Evolutionary conservation across 2,888 invertebrate species (phyloP).

Genomic region (Toxonevra muliebris): DNA sequence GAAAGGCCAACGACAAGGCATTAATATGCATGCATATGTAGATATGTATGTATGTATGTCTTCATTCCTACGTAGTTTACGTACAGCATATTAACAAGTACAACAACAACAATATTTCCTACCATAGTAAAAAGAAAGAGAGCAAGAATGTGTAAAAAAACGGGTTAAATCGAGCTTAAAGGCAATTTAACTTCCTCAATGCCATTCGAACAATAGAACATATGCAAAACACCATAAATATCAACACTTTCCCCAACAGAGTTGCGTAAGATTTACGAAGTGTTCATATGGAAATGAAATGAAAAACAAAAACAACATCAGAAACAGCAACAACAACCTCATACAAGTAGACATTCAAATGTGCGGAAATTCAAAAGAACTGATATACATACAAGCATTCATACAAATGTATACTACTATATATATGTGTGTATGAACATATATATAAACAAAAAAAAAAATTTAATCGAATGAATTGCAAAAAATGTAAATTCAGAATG

Average conservation of each 20-base stretch:
- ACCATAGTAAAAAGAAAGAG: no score
- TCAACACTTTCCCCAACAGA: slow-evolving; percentile 9
- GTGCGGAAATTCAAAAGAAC: not conserved
- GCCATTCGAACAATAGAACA: not conserved
- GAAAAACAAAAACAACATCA: not conserved
- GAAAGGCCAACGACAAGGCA: no score
- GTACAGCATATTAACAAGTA: no score
- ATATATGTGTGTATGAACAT: not conserved
- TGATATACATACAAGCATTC: not conserved
- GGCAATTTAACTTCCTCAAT: not conserved
- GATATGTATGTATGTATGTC: no score
- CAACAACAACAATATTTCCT: no score
- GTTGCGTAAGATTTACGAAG: not conserved
- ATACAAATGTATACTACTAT: not conserved
- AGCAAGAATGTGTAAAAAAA: no score
- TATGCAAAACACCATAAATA: slow-evolving; percentile 21
- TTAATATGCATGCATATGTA: no score
- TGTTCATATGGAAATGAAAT: not conserved
- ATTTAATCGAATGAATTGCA: not conserved
- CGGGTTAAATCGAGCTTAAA: not conserved
- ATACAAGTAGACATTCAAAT: not conserved
- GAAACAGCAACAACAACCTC: not conserved
- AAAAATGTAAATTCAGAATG: no score
- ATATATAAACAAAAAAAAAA: not conserved
- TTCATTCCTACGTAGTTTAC: no score